Evolutionary conservation across 2,113 vertebrate genomes (phyloP), one percentile per base, ranked within the genome.

Genomic region (Ciconia maguari): DNA sequence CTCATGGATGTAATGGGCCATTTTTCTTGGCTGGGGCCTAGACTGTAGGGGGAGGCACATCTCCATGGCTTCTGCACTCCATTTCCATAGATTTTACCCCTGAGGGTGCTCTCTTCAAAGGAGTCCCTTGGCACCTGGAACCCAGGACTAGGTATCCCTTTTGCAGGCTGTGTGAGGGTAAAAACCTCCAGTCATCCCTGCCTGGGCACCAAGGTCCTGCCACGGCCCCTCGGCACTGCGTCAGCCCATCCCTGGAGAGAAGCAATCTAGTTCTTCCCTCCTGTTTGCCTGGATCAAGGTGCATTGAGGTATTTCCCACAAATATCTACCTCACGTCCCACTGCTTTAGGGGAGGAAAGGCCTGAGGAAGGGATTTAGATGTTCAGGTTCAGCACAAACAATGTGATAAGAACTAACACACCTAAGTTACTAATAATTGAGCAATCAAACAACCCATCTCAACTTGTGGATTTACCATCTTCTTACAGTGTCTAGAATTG

Each of bases 171-270:
- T 10, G 5, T 76, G 41, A 57, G 0, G 7, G 11, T 36, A 64
- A 89, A 69, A 71, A 8, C 25, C 18, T 91, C 14, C 36, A 62
- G 20, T 12, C 34, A 36, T 21, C 46, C 69, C 18, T 87, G 69
- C 57, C 42, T 34, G n/a, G 12, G 20, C 30, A 25, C 30, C 0
- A 2, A 62, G 51, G 58, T 68, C n/a, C 1, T 90, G 16, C 44
- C 6, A 1, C 16, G 49, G 34, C 24, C 36, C 29, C 30, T 66
- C 0, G 0, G 21, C 42, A 20, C 6, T 74, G 60, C 0, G 0
- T 71, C 70, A 90, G 32, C 64, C 22, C 2, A 1, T 70, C 19
- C 13, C 54, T 21, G 36, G 49, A 66, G 71, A 46, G 34, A 30
- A 11, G 16, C 27, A 62, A 29, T 34, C 30, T 34, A 32, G 29